Conservation (phyloP, 1,140 invertebrate genomes). For the Watersipora subatra region DNA sequence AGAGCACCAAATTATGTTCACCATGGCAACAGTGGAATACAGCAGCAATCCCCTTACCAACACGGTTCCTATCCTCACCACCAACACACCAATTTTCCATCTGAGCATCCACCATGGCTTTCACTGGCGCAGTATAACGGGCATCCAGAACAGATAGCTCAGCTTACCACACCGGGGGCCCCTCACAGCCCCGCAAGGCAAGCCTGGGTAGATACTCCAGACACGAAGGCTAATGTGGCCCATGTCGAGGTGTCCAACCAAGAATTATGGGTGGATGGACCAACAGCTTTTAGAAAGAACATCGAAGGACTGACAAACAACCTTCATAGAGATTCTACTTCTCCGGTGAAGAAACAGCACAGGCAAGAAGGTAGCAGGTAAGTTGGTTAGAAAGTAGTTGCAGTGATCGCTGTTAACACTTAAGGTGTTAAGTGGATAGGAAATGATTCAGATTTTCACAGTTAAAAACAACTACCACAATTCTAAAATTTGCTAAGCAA, state of each 20-base stretch:
- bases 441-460: too few species aligned
- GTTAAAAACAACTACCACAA: too few species aligned
- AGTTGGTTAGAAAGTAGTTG: too few species aligned
- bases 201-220: neutral
- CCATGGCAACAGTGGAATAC: too few species aligned
- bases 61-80: neutral
- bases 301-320: neutral
- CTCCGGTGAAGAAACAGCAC: neutral
- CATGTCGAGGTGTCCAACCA: neutral
- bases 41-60: too few species aligned
- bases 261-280: constrained; percentile 37
- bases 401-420: too few species aligned
- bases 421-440: too few species aligned
- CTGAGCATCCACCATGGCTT: neutral
- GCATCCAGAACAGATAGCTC: neutral
- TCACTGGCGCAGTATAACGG: neutral
- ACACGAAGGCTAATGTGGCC: neutral
- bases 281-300: constrained; percentile 20
- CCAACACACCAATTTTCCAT: neutral
- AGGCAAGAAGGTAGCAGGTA: too few species aligned
- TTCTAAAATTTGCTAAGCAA: too few species aligned
- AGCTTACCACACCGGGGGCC: neutral
- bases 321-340: neutral
- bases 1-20: neutral
- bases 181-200: neutral